Conservation (phyloP, 2,888 invertebrate species). For the Ferrisia virgata region DNA sequence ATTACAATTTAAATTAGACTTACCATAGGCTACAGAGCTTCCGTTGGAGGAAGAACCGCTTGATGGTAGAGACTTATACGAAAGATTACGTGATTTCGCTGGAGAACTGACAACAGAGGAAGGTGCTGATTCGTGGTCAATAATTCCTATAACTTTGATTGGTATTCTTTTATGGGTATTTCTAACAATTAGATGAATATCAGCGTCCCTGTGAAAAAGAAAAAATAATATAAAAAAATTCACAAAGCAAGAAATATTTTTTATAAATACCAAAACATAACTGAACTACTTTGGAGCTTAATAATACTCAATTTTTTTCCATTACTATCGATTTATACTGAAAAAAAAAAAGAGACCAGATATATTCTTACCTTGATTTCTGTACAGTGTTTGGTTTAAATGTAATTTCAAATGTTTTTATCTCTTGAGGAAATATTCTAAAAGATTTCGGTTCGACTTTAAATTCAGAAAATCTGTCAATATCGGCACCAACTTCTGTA, state of each 20-base stretch:
- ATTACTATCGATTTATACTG: too few relatives aligned
- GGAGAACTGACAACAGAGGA: background rate
- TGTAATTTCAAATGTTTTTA: background rate
- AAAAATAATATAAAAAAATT: too few relatives aligned
- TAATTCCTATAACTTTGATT: constrained; percentile 14
- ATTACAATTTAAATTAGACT: too few relatives aligned
- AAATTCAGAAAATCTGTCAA: background rate
- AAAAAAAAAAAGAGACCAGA: background rate
- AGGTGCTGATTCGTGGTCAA: background rate
- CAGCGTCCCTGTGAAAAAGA: background rate
- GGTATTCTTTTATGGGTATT: background rate
- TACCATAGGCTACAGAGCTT: background rate
- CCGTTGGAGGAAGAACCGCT: background rate
- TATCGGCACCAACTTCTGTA: background rate
- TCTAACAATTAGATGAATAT: background rate
- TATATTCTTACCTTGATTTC: constrained; percentile 17
- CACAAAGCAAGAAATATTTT: background rate
- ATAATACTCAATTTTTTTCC: too few relatives aligned
- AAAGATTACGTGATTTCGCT: background rate
- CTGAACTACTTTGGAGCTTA: too few relatives aligned
- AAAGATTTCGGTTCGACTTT: background rate
- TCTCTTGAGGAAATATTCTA: background rate
- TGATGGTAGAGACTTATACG: background rate
- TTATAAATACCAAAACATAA: background rate
- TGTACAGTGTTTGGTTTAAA: background rate